Percentiles rank a stretch among this genome's conserved stretches.
These are phyloP conservation scores for Calcarius lapponicus DNA, from an alignment of 2,797 vertebrate species.

Conservation along the genomic window DNA sequence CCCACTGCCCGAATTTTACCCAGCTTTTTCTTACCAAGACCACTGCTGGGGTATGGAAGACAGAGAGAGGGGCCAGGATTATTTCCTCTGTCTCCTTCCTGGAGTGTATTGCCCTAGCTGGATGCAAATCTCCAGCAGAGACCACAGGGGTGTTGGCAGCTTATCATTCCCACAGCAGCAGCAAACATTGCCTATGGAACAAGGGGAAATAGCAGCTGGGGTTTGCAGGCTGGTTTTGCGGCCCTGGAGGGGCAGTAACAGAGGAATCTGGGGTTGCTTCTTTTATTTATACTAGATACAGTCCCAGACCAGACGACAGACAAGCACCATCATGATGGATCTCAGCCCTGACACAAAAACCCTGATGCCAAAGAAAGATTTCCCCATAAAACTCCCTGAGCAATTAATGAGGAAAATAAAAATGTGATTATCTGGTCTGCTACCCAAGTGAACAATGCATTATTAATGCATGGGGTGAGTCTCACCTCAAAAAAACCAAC, in stretches of 20 bases:
- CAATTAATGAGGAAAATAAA: not conserved
- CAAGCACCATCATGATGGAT: not conserved
- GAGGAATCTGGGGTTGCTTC: not conserved
- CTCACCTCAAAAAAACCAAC: not conserved
- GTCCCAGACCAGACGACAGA: not conserved
- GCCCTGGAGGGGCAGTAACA: not conserved
- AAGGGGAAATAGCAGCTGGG: not conserved
- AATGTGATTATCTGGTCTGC: not conserved
- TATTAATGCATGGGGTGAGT: not conserved
- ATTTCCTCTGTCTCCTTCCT: not conserved
- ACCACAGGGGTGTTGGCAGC: not conserved
- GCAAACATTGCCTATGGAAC: accelerated
- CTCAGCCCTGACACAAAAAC: not conserved
- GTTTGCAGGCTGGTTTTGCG: not conserved
- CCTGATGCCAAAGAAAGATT: not conserved
- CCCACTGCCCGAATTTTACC: accelerated
- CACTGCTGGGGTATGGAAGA: not conserved
- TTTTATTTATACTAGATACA: not conserved
- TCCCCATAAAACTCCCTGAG: accelerated
- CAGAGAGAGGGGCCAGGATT: not conserved
- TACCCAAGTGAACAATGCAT: not conserved
- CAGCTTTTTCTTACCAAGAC: not conserved
- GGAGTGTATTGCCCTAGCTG: not conserved
- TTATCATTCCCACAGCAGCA: not conserved
- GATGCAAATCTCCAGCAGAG: not conserved